phyloP scores from a whole-genome alignment of 2,888 invertebrate genomes.

The Spodoptera picta region DNA sequence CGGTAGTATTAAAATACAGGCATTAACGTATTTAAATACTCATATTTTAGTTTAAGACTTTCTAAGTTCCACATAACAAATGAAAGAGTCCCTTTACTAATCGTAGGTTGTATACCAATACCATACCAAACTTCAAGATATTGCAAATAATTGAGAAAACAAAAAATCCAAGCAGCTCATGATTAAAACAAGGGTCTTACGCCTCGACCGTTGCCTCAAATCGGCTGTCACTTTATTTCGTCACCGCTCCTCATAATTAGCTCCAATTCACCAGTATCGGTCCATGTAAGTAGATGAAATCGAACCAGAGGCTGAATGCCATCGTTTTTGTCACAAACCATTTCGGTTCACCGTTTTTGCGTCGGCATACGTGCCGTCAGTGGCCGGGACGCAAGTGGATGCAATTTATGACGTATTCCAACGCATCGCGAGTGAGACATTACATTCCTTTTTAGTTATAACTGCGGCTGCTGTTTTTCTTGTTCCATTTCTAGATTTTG shows the following conservation, averaged over 20 bases:
- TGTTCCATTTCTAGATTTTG: constrained; percentile 30
- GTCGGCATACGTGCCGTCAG: constrained; percentile 46
- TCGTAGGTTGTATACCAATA: no score
- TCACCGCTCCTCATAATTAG: constrained; percentile 45
- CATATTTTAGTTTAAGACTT: no score
- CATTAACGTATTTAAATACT: no score
- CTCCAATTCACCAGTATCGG: constrained; percentile 40
- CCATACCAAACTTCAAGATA: no score
- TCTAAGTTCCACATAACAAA: no score
- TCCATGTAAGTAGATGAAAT: constrained; percentile 52
- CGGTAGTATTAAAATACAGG: no score
- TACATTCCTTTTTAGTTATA: constrained; percentile 55
- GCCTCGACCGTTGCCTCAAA: not conserved
- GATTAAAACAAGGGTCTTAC: not conserved
- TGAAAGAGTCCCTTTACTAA: no score
- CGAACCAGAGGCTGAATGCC: constrained; percentile 48
- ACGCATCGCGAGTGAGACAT: constrained; percentile 58
- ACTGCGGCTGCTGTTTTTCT: constrained; percentile 31
- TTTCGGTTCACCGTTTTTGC: constrained; percentile 54
- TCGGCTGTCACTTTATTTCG: constrained; percentile 28
- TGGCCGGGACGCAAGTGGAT: constrained; percentile 38
- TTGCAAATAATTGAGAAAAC: no score
- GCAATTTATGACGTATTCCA: constrained; percentile 56
- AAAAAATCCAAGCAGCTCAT: not conserved
- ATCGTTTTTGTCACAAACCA: constrained; percentile 45